These are phyloP conservation scores for Chrysochloris asiatica DNA, from an alignment of 2,113 vertebrate species.

Conservation along the genomic window DNA sequence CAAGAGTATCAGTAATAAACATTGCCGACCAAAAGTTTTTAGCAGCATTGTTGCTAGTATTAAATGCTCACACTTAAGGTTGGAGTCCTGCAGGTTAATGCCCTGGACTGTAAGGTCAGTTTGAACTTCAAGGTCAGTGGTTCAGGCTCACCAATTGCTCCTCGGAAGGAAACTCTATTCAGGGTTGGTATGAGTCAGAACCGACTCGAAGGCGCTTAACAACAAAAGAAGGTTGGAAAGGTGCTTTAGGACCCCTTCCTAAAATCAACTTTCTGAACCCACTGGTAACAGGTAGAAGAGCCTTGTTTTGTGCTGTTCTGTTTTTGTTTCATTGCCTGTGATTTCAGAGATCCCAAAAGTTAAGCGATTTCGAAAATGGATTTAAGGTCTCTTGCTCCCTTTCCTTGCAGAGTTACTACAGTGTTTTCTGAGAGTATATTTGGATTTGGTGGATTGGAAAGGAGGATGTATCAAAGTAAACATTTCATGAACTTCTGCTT, in stretches of 20 bases:
- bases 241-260: neutral
- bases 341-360: slow-evolving; percentile 41
- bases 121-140: too few species aligned
- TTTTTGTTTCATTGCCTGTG: neutral
- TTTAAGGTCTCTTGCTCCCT: slow-evolving; percentile 25
- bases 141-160: too few species aligned
- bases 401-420: slow-evolving; percentile 7
- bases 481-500: slow-evolving; percentile 64
- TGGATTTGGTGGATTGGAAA: slow-evolving; percentile 25
- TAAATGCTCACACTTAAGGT: neutral
- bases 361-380: slow-evolving; percentile 8
- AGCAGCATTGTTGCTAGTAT: neutral
- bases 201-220: too few species aligned
- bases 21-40: neutral
- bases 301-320: neutral
- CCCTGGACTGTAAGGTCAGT: too few species aligned
- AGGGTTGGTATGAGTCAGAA: too few species aligned
- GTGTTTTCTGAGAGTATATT: slow-evolving; percentile 60
- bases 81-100: too few species aligned
- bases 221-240: neutral
- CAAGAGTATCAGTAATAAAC: neutral
- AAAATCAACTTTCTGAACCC: neutral
- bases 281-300: neutral
- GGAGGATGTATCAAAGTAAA: slow-evolving; percentile 73
- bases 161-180: too few species aligned